These are phyloP conservation scores for Meteorus sp. DNA, from an alignment of 1,140 invertebrate genomes.

Conservation along the genomic window DNA sequence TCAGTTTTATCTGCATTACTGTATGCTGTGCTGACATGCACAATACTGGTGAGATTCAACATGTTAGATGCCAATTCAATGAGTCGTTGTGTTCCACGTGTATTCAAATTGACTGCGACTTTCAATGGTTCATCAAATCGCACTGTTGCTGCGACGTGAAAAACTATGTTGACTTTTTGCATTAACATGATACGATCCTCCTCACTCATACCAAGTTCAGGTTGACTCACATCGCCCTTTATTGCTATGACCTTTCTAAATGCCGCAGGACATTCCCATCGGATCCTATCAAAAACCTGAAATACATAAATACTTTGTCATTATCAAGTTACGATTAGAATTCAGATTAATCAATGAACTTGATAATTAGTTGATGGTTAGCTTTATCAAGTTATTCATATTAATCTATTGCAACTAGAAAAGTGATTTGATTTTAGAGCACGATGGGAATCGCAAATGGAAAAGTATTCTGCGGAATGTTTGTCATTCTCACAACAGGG, in stretches of 20 bases:
- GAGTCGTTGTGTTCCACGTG: conserved; percentile 68
- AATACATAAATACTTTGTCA: conserved; percentile 29
- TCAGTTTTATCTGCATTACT: conserved; percentile 75
- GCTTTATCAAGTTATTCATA: too few species aligned
- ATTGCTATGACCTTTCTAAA: conserved; percentile 78
- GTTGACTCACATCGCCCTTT: conserved; percentile 70
- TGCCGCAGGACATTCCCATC: conserved; percentile 65
- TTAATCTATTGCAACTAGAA: too few species aligned
- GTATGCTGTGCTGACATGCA: conserved; percentile 88
- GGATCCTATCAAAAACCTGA: conserved; percentile 74
- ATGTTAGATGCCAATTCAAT: conserved; percentile 70
- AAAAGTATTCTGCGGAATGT: too few species aligned
- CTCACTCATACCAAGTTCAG: conserved; percentile 66
- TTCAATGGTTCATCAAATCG: conserved; percentile 73
- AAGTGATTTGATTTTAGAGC: too few species aligned
- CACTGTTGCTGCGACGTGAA: conserved; percentile 90
- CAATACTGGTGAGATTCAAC: conserved; percentile 70
- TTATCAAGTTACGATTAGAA: too few species aligned
- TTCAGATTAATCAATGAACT: too few species aligned
- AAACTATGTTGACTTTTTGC: conserved; percentile 80
- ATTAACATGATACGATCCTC: conserved; percentile 63
- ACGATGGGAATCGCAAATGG: too few species aligned
- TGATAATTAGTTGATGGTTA: too few species aligned
- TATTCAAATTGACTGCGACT: conserved; percentile 73
- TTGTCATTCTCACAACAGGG: too few species aligned